Base-by-base conservation (phyloP, 2,888 invertebrate species). In the Agrotis clavis region DNA sequence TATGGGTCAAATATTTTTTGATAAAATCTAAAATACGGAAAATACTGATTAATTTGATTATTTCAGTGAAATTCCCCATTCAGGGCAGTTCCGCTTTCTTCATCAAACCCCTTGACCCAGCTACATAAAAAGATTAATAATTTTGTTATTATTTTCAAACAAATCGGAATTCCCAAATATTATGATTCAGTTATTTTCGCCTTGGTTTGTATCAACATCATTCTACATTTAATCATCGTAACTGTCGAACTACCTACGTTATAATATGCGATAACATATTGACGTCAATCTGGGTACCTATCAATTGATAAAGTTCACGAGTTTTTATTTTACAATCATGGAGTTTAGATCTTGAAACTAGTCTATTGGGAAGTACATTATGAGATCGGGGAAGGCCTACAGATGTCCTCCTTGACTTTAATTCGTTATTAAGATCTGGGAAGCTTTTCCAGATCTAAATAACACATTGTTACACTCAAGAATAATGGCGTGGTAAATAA, bases 241-340 rank as follows among this genome's bases (percentile, higher is more conserved):
- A 7, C 60, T 72, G 45, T 59, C 47, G 50, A 41, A 59, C 16
- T 30, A 14, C 35, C 35, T 4, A 60, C 41, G 53, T 13, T 64
- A 4, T 21, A 19, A 19, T 59, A 60, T 75, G 0, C 50, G 66
- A 54, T 60, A 59, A 35, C 30, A 48, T 19, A 50, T 25, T 75
- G 75, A 81, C 75, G 75, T 76, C 76, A 75, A 18, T 0, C 1
- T 14, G 11, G 3, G 21, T 65, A n/a, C n/a, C n/a, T n/a, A 47
- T 51, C 50, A 45, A 25, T 60, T 50, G 59, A 81, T 60, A 60
- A 54, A 6, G 1, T 25, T 64, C 47, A 45, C 45, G 18, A 41
- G 14, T 51, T 35, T 59, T 47, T 41, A 35, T 48, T 48, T 63
- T 30, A 45, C n/a, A 41, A 41, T 41, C 9, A 41, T 41, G 41